These are phyloP conservation scores for Enteromius trimaculatus DNA, from an alignment of 2,797 vertebrate genomes.

Conservation along the genomic window DNA sequence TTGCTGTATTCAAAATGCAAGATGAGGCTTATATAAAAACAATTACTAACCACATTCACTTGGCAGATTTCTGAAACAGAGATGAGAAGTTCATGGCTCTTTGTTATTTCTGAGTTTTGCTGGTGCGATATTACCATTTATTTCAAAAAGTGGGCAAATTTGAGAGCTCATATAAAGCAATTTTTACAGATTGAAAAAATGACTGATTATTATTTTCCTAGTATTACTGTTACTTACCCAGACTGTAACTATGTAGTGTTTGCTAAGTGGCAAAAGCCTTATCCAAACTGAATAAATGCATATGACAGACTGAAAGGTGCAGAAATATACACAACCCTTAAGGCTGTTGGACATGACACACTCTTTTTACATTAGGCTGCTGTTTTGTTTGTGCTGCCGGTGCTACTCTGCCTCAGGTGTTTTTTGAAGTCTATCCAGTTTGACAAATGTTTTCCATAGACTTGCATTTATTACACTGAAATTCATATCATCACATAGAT, in stretches of 20 bases:
- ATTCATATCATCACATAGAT: constrained; percentile 1
- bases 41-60: constrained; percentile 27
- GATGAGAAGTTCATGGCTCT: neutral
- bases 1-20: constrained; percentile 29
- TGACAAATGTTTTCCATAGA: constrained; percentile 17
- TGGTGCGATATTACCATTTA: neutral
- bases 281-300: neutral
- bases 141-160: neutral
- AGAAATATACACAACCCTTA: constrained; percentile 18
- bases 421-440: constrained; percentile 2
- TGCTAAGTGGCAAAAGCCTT: neutral
- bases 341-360: neutral
- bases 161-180: constrained; percentile 1
- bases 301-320: neutral
- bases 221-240: neutral
- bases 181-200: constrained; percentile 14
- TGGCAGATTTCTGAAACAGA: constrained; percentile 12
- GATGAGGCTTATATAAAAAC: constrained; percentile 23
- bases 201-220: neutral
- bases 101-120: constrained; percentile 18
- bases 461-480: constrained; percentile 21
- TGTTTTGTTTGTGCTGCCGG: constrained; percentile 4
- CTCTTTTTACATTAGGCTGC: constrained; percentile 20
- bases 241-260: neutral
- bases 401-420: neutral